Conservation (phyloP, 2,888 invertebrate genomes). For the Actias luna region DNA sequence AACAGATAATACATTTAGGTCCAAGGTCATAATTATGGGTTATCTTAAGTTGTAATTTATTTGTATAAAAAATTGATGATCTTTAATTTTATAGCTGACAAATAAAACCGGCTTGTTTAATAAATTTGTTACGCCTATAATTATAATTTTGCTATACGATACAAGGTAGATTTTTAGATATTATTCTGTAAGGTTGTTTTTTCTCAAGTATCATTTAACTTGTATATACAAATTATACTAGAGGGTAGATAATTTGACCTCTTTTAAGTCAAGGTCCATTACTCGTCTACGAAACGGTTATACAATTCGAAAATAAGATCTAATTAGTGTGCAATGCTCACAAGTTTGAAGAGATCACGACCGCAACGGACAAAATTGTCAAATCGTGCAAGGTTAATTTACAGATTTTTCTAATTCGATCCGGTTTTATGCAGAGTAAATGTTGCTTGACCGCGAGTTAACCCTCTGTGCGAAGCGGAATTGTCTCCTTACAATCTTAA, state of each 20-base stretch:
- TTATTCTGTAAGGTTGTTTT: no score
- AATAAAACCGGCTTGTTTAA: background rate
- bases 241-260: background rate
- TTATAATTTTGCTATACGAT: background rate
- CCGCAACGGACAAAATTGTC: slow-evolving; percentile 31
- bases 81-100: background rate
- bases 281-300: background rate
- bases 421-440: slow-evolving; percentile 33
- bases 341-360: slow-evolving; percentile 31
- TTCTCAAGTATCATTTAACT: background rate
- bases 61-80: background rate
- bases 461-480: slow-evolving; percentile 18
- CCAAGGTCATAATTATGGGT: background rate
- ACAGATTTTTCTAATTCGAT: slow-evolving; percentile 46
- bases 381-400: slow-evolving; percentile 54
- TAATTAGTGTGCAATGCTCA: slow-evolving; percentile 4
- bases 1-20: slow-evolving; percentile 12
- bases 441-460: background rate
- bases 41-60: background rate
- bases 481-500: slow-evolving; percentile 1
- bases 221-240: background rate
- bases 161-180: background rate
- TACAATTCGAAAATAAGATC: background rate
- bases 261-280: background rate
- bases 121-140: background rate